These are phyloP conservation scores for Cyanistes caeruleus DNA, from an alignment of 2,113 vertebrate species.

Conservation along the genomic window DNA sequence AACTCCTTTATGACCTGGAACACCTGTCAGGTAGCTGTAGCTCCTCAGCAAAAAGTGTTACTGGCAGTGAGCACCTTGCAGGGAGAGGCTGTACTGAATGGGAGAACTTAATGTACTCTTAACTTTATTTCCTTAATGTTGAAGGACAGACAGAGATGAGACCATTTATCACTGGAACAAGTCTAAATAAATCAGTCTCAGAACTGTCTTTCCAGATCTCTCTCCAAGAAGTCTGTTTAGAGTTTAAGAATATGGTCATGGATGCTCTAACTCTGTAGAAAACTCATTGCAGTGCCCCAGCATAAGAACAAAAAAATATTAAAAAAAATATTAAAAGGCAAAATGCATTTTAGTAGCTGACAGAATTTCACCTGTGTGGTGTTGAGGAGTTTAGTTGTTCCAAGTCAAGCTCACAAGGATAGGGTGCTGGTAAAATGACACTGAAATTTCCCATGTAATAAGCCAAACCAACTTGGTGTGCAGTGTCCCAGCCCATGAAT, in stretches of 20 bases:
- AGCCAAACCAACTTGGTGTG: not conserved
- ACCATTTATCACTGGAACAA: not conserved
- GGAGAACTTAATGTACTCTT: not conserved
- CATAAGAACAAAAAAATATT: not conserved
- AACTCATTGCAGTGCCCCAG: not conserved
- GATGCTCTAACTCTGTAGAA: not conserved
- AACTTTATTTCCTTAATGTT: not conserved
- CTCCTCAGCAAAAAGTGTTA: not conserved
- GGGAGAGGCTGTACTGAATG: not conserved
- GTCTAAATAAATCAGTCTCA: not conserved
- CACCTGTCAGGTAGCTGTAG: not conserved
- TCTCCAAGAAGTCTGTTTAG: not conserved
- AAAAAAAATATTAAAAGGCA: not conserved
- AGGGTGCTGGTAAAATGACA: not conserved
- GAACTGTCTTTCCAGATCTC: not conserved
- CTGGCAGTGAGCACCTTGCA: not conserved
- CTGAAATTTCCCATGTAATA: not conserved
- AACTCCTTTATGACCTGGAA: not conserved
- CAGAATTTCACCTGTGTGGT: not conserved
- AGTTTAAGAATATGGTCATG: not conserved
- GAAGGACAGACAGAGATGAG: not conserved
- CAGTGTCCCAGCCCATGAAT: not conserved
- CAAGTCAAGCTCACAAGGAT: not conserved
- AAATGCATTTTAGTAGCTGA: not conserved
- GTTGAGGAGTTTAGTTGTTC: not conserved